Percentiles rank a stretch among this genome's conserved stretches.
Conservation (phyloP, 2,797 vertebrate species). For the Liasis olivaceus region DNA sequence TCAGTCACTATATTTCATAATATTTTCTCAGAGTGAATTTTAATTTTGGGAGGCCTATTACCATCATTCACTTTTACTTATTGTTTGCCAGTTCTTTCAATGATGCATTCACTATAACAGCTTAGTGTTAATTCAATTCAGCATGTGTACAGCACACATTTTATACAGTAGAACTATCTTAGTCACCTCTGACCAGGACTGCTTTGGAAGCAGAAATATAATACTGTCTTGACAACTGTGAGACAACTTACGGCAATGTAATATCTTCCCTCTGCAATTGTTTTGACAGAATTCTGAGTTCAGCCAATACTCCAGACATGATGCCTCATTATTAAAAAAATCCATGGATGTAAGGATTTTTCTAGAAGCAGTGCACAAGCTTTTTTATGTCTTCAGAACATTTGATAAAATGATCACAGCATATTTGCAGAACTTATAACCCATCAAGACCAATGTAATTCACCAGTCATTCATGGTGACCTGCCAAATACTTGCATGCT, state of each 20-base stretch:
- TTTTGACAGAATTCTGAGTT: conserved; percentile 65
- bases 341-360: conserved; percentile 69
- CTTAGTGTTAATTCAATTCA: conserved; percentile 65
- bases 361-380: conserved; percentile 67
- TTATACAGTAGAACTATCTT: conserved; percentile 60
- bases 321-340: conserved; percentile 70
- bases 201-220: conserved; percentile 62
- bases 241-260: conserved; percentile 45
- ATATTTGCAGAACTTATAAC: neutral
- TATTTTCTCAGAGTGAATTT: conserved; percentile 34
- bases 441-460: neutral
- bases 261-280: conserved; percentile 39
- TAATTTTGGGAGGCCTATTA: conserved; percentile 52
- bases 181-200: conserved; percentile 61
- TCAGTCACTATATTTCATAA: conserved; percentile 30
- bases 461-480: neutral
- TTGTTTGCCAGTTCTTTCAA: conserved; percentile 59
- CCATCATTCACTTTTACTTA: conserved; percentile 59
- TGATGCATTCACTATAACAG: conserved; percentile 66
- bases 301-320: conserved; percentile 72
- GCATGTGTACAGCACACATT: conserved; percentile 63
- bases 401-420: conserved; percentile 53
- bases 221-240: conserved; percentile 60
- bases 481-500: neutral
- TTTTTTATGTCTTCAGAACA: conserved; percentile 52